phyloP scores from a whole-genome alignment of 2,113 vertebrate genomes.

The Ifrita kowaldi region DNA sequence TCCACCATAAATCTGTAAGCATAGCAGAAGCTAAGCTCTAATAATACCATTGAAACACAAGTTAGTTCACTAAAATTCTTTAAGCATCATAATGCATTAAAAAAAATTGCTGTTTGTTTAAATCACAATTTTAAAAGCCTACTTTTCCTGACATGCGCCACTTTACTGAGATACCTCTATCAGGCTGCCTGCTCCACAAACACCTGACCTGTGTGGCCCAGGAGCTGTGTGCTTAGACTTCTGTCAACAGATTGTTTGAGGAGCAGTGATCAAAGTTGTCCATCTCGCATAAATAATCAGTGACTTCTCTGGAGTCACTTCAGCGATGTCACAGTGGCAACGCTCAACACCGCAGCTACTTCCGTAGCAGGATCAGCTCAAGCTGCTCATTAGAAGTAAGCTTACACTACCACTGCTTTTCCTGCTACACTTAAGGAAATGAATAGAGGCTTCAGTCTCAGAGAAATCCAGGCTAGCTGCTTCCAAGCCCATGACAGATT shows the following conservation, averaged over 20 bases:
- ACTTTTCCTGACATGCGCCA: neutral
- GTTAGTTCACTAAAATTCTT: neutral
- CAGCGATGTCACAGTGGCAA: neutral
- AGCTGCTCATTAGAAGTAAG: slow-evolving; percentile 39
- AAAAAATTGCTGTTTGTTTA: neutral
- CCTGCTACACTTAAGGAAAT: neutral
- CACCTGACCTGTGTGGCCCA: neutral
- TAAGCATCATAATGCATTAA: neutral
- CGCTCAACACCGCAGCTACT: neutral
- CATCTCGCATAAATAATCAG: neutral
- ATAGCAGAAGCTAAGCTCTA: neutral
- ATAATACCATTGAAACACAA: neutral
- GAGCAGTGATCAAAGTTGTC: neutral
- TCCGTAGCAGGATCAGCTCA: neutral
- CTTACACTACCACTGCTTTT: neutral
- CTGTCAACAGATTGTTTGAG: neutral
- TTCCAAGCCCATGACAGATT: neutral
- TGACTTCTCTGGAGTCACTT: neutral
- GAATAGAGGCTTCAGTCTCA: neutral
- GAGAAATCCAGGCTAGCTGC: neutral
- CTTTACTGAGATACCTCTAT: neutral
- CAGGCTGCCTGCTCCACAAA: neutral
- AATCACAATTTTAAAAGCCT: neutral
- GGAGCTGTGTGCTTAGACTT: neutral
- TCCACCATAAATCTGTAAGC: neutral